Conservation (phyloP, 2,797 vertebrate genomes). For the Sebastes diploproa region DNA sequence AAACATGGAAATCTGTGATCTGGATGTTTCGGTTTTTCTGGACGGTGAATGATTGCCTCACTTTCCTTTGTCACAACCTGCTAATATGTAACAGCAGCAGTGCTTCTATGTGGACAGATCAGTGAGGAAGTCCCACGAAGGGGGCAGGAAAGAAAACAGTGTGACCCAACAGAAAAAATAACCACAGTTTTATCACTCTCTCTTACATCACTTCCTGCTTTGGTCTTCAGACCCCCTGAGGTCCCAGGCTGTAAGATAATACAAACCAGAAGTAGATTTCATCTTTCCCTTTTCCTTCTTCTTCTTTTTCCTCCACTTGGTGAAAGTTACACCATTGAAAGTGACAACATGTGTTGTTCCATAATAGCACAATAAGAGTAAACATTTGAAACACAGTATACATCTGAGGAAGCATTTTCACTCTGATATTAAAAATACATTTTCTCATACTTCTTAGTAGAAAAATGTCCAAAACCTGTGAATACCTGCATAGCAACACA, state of each 20-base stretch:
- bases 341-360: neutral
- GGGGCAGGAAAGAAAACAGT: constrained; percentile 25
- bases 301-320: neutral
- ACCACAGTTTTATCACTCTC: constrained; percentile 24
- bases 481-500: neutral
- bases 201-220: constrained; percentile 42
- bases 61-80: neutral
- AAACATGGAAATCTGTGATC: neutral
- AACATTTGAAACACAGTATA: neutral
- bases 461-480: neutral
- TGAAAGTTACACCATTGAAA: neutral
- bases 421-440: neutral
- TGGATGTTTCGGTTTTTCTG: neutral
- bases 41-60: neutral
- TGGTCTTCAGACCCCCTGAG: neutral
- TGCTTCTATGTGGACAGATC: neutral
- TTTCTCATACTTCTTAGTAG: neutral
- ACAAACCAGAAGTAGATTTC: neutral
- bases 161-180: constrained; percentile 25
- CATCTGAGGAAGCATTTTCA: neutral
- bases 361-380: neutral
- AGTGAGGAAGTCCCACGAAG: neutral
- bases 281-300: neutral
- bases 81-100: neutral
- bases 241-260: neutral